A percentile compares a stretch with the other conserved stretches of the same genome.
Conservation (phyloP, 2,113 vertebrate genomes). For the Condylura cristata region DNA sequence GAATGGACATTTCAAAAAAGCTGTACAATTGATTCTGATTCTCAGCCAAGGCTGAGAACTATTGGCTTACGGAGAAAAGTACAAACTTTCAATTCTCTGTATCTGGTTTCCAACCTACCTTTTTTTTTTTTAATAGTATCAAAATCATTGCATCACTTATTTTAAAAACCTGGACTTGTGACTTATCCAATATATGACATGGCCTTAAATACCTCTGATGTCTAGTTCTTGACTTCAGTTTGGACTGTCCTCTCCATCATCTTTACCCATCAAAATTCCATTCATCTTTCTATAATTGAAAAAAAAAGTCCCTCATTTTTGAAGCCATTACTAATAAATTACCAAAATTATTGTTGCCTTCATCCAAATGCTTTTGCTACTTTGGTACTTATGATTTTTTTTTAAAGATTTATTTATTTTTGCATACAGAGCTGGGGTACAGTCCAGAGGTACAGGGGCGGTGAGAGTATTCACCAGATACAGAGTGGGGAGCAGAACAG, state of each 20-base stretch:
- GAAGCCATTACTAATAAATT: background rate
- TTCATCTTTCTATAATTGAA: background rate
- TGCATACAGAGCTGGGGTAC: too few species aligned
- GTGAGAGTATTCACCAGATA: too few species aligned
- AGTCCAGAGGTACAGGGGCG: too few species aligned
- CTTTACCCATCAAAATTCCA: background rate
- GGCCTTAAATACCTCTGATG: background rate
- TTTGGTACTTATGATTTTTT: background rate
- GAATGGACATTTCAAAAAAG: background rate
- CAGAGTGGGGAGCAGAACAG: too few species aligned
- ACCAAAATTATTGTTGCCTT: background rate
- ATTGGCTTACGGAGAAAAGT: conserved; percentile 17
- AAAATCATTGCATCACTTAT: background rate
- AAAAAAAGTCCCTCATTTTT: background rate
- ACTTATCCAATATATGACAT: background rate
- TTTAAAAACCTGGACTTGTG: background rate
- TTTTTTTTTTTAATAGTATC: conserved; percentile 12
- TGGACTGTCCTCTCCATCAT: background rate
- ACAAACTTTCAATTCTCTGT: conserved; percentile 9
- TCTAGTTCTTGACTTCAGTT: background rate
- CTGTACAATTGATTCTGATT: conserved; percentile 52
- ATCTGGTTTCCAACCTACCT: background rate
- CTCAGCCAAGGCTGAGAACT: conserved; percentile 13
- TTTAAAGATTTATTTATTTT: too few species aligned
- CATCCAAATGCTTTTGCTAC: background rate